Percentiles rank a stretch among this genome's conserved stretches.
Evolutionary conservation across 2,797 vertebrate genomes (phyloP).

Genomic region (Margarornis squamiger): DNA sequence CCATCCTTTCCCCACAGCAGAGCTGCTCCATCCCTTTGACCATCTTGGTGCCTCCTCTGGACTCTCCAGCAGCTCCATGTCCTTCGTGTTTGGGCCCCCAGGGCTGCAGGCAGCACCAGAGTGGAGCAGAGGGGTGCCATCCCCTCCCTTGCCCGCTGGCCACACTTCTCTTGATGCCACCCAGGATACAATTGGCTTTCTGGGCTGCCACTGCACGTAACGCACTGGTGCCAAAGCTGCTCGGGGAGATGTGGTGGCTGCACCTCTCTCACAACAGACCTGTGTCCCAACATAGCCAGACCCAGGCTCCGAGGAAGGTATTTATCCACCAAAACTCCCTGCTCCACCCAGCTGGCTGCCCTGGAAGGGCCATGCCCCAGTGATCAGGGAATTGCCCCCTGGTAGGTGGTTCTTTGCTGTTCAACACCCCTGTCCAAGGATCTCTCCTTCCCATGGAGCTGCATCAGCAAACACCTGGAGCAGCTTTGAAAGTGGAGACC

Average conservation of each 20-base stretch:
- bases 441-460: background rate
- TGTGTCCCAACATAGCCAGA: background rate
- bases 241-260: fast-evolving
- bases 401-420: background rate
- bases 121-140: background rate
- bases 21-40: background rate
- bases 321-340: background rate
- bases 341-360: background rate
- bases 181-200: background rate
- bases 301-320: background rate
- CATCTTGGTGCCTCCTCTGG: background rate
- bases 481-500: background rate
- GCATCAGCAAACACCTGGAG: background rate
- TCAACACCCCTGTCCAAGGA: fast-evolving
- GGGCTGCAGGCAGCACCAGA: background rate
- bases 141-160: background rate
- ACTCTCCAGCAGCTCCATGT: background rate
- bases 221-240: background rate
- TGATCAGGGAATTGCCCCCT: background rate
- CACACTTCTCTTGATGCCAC: background rate
- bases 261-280: background rate
- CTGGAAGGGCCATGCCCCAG: fast-evolving
- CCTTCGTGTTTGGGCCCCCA: background rate
- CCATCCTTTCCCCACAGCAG: background rate
- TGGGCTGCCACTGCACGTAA: background rate